These are phyloP conservation scores for Papilio polyxenes DNA, from an alignment of 1,140 invertebrate genomes.

Conservation along the genomic window DNA sequence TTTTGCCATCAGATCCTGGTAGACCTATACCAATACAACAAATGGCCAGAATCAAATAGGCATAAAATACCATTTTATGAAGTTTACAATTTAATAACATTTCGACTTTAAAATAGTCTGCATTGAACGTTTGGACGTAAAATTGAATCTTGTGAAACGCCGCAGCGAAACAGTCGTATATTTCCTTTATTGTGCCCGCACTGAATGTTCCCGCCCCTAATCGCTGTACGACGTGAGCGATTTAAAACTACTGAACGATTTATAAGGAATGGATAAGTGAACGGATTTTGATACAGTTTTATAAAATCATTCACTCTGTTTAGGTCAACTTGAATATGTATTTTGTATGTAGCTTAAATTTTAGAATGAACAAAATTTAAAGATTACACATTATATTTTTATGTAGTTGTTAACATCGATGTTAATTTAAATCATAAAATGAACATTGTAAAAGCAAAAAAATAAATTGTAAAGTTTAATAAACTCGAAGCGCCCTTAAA, in stretches of 20 bases:
- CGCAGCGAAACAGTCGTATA: slow-evolving; percentile 18
- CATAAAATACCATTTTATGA: not conserved
- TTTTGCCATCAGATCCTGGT: too few species aligned
- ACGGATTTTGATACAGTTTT: not conserved
- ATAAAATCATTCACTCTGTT: not conserved
- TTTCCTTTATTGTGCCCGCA: slow-evolving; percentile 16
- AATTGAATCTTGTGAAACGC: slow-evolving; percentile 10
- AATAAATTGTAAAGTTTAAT: slow-evolving; percentile 8
- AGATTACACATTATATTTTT: too few species aligned
- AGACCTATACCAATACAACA: too few species aligned
- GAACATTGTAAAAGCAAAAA: not conserved
- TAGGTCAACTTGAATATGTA: not conserved
- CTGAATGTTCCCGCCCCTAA: slow-evolving; percentile 16
- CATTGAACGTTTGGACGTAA: slow-evolving; percentile 7
- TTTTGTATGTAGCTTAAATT: too few species aligned
- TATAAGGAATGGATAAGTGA: not conserved
- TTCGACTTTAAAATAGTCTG: not conserved
- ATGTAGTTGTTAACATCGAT: not conserved
- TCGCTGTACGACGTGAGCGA: slow-evolving; percentile 17
- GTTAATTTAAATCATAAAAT: slow-evolving; percentile 9
- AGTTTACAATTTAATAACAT: not conserved
- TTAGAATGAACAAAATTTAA: too few species aligned
- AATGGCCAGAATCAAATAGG: too few species aligned
- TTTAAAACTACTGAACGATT: slow-evolving; percentile 20
- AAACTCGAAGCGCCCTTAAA: slow-evolving; percentile 25